Conservation (phyloP, 2,797 vertebrate genomes). For the Aulostomus chinensis region DNA sequence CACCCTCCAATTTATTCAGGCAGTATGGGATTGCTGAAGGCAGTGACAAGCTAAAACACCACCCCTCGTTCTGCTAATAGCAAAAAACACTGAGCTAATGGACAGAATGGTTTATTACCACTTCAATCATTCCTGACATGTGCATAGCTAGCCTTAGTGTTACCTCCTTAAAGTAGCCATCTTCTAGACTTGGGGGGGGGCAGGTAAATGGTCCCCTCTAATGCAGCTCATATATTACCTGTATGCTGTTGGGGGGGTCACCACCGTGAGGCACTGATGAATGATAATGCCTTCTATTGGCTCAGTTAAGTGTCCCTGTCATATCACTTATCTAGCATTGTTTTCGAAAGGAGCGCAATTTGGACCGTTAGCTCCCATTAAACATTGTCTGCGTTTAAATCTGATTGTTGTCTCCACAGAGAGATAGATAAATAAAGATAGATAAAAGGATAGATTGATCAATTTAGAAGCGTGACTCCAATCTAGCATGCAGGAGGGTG, state of each 20-base stretch:
- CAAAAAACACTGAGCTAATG: slow-evolving; percentile 67
- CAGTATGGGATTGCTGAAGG: slow-evolving; percentile 43
- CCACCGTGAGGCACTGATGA: slow-evolving; percentile 52
- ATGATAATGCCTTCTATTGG: slow-evolving; percentile 56
- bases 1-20: slow-evolving; percentile 54
- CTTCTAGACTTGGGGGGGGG: slow-evolving; percentile 46
- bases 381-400: too few relatives aligned
- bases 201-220: slow-evolving; percentile 52
- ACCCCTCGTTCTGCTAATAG: slow-evolving; percentile 54
- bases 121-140: slow-evolving; percentile 72
- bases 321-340: slow-evolving; percentile 55
- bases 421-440: neutral
- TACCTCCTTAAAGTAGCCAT: slow-evolving; percentile 56
- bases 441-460: too few relatives aligned
- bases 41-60: slow-evolving; percentile 64
- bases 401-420: too few relatives aligned
- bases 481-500: neutral
- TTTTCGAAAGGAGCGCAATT: slow-evolving; percentile 52
- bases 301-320: slow-evolving; percentile 56
- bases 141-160: slow-evolving; percentile 60
- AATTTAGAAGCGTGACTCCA: too few relatives aligned
- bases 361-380: slow-evolving; percentile 28
- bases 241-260: slow-evolving; percentile 57
- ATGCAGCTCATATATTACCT: slow-evolving; percentile 65
- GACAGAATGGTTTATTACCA: slow-evolving; percentile 69